These are phyloP conservation scores for Oopsacas minuta DNA, from an alignment of 37 sponge, comb jelly and placozoan species.

Conservation along the genomic window DNA sequence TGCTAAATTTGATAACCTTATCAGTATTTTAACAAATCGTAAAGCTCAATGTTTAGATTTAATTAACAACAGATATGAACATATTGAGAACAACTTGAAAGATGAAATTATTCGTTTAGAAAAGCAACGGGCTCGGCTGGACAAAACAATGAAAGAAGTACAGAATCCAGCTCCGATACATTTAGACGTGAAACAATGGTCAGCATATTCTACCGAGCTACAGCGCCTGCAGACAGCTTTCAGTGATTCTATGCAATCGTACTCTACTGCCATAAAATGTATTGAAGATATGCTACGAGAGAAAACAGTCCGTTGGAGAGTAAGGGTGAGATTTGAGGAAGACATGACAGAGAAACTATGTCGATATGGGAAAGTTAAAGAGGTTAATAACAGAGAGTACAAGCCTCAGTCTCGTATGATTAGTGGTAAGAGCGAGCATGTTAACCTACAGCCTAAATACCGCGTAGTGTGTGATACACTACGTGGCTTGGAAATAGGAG, in stretches of 20 bases:
- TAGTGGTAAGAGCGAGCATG: slow-evolving; percentile 16
- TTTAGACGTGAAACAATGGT: not conserved
- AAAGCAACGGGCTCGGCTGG: not conserved
- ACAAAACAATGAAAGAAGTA: not conserved
- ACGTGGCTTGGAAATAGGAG: not conserved
- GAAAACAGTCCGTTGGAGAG: not conserved
- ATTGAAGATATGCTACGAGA: not conserved
- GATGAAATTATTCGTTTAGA: not conserved
- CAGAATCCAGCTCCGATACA: not conserved
- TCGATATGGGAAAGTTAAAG: not conserved
- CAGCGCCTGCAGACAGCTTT: not conserved
- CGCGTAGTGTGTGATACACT: slow-evolving; percentile 2
- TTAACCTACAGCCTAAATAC: not conserved
- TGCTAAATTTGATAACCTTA: not conserved
- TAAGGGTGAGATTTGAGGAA: not conserved
- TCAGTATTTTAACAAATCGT: not conserved
- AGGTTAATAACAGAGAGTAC: not conserved
- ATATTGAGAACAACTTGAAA: not conserved
- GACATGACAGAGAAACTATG: not conserved
- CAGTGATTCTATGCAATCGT: not conserved
- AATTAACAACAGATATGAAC: not conserved
- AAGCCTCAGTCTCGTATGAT: slow-evolving; percentile 4
- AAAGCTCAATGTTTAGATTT: not conserved
- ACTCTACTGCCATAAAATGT: not conserved
- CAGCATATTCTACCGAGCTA: not conserved